Base-by-base conservation (phyloP, 2,888 invertebrate genomes). In the Tiphia femorata region DNA sequence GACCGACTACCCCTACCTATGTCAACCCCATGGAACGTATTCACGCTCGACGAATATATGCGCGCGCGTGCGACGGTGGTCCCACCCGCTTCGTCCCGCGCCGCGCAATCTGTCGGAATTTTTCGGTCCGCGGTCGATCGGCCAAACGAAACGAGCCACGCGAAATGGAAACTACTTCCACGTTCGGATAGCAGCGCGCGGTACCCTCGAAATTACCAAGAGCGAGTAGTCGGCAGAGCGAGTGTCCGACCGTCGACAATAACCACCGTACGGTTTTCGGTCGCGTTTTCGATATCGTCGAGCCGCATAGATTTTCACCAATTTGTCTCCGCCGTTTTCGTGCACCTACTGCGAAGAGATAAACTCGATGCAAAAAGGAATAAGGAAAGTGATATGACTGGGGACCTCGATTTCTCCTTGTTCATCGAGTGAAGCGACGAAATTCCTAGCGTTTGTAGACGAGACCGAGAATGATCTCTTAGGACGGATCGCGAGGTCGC, bases 121-220 rank as follows among this genome's bases (percentile, higher is more conserved):
- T 47, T 47, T 58, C 41, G 14, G 29, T 27, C 37, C 37, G 58
- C 38, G 35, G 37, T 40, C 35, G 35, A 29, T 40, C 6, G 25
- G 43, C 17, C 38, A 33, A n/a, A 33, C 21, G 47, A 25, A 49
- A 58, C 58, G 47, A 53, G 43, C 38, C 23, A 27, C 41, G 40
- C 42, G 40, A 49, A 50, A 50, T 41, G 47, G 55, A 55, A 59
- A 55, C 55, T 55, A 52, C 16, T 58, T 49, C 30, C 12, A 14
- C 51, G 48, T 42, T 33, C 46, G 27, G 12, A 16, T 29, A 30
- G 48, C 50, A 27, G 20, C 12, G 25, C 27, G 16, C 23, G 23
- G 55, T 62, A 46, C 30, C 35, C 29, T 43, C 37, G 25, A 42
- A 52, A 62, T 59, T 59, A 59, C 59, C 42, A n/a, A n/a, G n/a